Percentiles rank a stretch among this genome's conserved stretches.
Evolutionary conservation across 2,113 vertebrate species (phyloP).

Genomic region (Corythornis vintsioides): DNA sequence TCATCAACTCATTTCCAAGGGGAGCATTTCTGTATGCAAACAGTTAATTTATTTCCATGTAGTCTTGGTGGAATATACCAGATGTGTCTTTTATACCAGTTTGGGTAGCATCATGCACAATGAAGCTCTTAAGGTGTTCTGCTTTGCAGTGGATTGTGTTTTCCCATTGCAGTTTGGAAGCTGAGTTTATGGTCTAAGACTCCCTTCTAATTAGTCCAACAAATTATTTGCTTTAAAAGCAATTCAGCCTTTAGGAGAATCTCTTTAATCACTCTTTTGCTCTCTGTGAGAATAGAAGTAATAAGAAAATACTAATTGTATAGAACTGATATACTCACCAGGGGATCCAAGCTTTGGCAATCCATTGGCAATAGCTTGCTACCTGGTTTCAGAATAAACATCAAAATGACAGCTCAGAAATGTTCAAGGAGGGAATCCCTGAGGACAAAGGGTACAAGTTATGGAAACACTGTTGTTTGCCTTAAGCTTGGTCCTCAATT

Average conservation of each 20-base stretch:
- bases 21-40: conserved; percentile 4
- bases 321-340: neutral
- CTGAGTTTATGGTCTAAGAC: neutral
- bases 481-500: neutral
- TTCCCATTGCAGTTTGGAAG: conserved; percentile 1
- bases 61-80: neutral
- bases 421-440: neutral
- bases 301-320: neutral
- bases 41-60: conserved; percentile 26
- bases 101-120: neutral
- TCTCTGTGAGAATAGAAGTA: neutral
- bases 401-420: neutral
- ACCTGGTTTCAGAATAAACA: neutral
- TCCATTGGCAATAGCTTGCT: neutral
- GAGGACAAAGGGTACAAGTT: neutral
- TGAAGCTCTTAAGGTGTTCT: neutral
- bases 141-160: neutral
- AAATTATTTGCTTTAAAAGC: neutral
- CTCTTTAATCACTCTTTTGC: neutral
- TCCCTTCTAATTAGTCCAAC: neutral
- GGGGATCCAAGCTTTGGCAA: neutral
- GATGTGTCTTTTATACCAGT: neutral
- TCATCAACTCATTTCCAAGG: conserved; percentile 10
- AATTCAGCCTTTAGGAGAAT: neutral
- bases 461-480: neutral